Conservation (phyloP, 1,140 invertebrate genomes). For the Macrostomum lignano region DNA sequence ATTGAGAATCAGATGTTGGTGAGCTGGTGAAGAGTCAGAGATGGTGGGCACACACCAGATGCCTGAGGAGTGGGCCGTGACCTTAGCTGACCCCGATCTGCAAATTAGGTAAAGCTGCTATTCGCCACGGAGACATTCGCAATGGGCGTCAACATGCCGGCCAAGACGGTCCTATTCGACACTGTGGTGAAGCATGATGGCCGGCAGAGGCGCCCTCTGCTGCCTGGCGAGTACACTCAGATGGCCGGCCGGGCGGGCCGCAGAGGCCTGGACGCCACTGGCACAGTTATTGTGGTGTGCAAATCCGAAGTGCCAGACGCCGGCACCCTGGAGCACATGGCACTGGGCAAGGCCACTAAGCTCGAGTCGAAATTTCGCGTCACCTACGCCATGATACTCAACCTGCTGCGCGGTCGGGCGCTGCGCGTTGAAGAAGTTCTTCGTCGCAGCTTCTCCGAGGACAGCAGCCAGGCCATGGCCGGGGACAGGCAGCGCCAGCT, state of each 20-base stretch:
- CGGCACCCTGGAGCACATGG: slow-evolving; percentile 4
- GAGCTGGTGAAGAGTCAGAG: background rate
- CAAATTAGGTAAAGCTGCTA: slow-evolving; percentile 50
- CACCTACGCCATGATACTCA: slow-evolving; percentile 76
- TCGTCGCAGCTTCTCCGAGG: too few species aligned
- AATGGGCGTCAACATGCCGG: slow-evolving; percentile 97
- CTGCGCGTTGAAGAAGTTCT: too few species aligned
- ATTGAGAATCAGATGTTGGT: background rate
- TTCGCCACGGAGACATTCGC: slow-evolving; percentile 97
- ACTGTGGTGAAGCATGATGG: slow-evolving; percentile 69
- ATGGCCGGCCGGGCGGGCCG: slow-evolving; percentile 90
- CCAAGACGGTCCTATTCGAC: slow-evolving; percentile 77
- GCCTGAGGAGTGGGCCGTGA: background rate
- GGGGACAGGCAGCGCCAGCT: too few species aligned
- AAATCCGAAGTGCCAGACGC: slow-evolving; percentile 36
- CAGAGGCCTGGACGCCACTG: slow-evolving; percentile 52
- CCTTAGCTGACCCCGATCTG: too few species aligned
- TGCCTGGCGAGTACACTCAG: slow-evolving; percentile 37
- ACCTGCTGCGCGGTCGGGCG: slow-evolving; percentile 46
- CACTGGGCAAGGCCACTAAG: slow-evolving; percentile 39
- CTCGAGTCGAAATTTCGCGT: slow-evolving; percentile 64
- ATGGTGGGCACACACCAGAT: background rate
- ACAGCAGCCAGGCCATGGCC: too few species aligned
- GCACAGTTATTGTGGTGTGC: slow-evolving; percentile 74
- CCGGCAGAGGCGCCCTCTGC: slow-evolving; percentile 38